phyloP scores from a whole-genome alignment of 2,888 invertebrate species.

The Sesamia inferens region DNA sequence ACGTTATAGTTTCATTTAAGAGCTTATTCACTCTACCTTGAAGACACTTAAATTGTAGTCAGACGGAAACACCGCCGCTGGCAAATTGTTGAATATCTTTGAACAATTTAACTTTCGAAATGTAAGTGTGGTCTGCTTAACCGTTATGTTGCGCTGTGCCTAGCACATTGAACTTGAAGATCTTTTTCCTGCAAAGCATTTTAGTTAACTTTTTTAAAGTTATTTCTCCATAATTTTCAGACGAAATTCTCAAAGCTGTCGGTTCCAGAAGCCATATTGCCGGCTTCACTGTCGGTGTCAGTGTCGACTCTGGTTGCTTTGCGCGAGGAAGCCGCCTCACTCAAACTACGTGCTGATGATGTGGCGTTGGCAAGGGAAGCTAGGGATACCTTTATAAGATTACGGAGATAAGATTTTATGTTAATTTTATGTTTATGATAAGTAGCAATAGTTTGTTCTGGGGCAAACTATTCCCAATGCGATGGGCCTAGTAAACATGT shows the following conservation, averaged over 20 bases:
- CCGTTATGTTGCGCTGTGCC: neutral
- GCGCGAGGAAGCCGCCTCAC: constrained; percentile 70
- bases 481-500: neutral
- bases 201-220: neutral
- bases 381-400: constrained; percentile 74
- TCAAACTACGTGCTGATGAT: constrained; percentile 80
- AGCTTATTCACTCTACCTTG: too few relatives aligned
- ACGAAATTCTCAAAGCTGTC: constrained; percentile 77
- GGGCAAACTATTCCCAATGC: neutral
- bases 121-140: neutral
- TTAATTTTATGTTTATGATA: neutral
- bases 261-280: constrained; percentile 75
- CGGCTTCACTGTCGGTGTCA: constrained; percentile 72
- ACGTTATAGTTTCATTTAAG: too few relatives aligned
- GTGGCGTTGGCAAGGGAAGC: constrained; percentile 77
- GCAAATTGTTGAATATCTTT: too few relatives aligned
- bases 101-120: neutral
- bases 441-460: neutral
- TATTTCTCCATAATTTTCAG: constrained; percentile 67
- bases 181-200: neutral
- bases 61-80: too few relatives aligned
- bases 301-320: constrained; percentile 68
- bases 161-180: neutral
- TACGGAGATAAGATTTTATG: constrained; percentile 66
- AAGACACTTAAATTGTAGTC: too few relatives aligned